Evolutionary conservation across 2,888 invertebrate genomes (phyloP).

Genomic region (Carabus problematicus): DNA sequence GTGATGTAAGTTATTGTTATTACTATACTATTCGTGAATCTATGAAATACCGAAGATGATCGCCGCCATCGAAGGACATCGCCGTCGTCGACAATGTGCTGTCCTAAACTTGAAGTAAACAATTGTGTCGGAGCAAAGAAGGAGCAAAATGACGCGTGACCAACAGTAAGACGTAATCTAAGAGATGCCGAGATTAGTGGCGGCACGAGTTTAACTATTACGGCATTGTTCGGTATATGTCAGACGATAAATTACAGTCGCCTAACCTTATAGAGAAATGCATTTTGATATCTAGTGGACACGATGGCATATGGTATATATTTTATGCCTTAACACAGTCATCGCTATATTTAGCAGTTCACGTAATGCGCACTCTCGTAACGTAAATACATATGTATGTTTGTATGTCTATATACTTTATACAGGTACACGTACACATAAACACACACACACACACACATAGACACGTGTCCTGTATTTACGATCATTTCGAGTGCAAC

Average conservation of each 20-base stretch:
- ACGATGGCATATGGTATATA: constrained; percentile 16
- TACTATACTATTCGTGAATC: too few relatives aligned
- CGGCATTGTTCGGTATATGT: constrained; percentile 36
- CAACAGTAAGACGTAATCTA: constrained; percentile 33
- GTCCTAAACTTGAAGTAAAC: too few relatives aligned
- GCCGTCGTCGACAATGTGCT: too few relatives aligned
- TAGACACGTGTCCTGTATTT: constrained; percentile 12
- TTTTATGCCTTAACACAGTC: constrained; percentile 17
- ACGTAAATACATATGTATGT: neutral
- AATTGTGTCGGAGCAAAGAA: constrained; percentile 3
- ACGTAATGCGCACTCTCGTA: constrained; percentile 18
- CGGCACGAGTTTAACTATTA: constrained; percentile 33
- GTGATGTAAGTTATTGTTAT: too few relatives aligned
- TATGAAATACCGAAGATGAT: too few relatives aligned
- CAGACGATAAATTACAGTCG: constrained; percentile 33
- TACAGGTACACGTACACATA: constrained; percentile 5
- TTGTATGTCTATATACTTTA: constrained; percentile 16
- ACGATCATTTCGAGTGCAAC: constrained; percentile 30
- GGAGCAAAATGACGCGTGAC: constrained; percentile 25
- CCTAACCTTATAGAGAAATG: constrained; percentile 30
- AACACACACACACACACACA: neutral
- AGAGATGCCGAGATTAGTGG: constrained; percentile 19
- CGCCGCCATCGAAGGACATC: too few relatives aligned
- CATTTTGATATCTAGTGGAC: constrained; percentile 7
- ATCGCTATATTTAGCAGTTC: constrained; percentile 36